Percentiles rank a stretch among this genome's conserved stretches.
Conservation (phyloP, 2,888 invertebrate genomes). For the Megalurothrips usitatus region DNA sequence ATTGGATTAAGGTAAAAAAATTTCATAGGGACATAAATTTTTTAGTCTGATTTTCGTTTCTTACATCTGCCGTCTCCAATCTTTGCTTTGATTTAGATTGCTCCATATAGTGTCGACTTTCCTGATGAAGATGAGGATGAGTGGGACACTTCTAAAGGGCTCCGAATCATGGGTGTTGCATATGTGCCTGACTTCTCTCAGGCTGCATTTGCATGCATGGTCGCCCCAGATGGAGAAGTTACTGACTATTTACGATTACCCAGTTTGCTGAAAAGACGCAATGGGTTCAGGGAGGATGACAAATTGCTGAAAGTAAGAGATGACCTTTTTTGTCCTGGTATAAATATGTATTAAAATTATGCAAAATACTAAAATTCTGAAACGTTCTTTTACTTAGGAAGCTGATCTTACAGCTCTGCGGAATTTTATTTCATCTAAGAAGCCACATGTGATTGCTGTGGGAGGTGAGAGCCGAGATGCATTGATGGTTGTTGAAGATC, state of each 20-base stretch:
- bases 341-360: background rate
- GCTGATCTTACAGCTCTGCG: slow-evolving; percentile 63
- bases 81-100: slow-evolving; percentile 49
- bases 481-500: slow-evolving; percentile 70
- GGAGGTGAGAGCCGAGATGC: slow-evolving; percentile 90
- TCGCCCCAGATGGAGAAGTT: slow-evolving; percentile 86
- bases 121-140: slow-evolving; percentile 87
- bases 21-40: slow-evolving; percentile 26
- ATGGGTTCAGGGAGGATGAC: slow-evolving; percentile 64
- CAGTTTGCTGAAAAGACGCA: slow-evolving; percentile 76
- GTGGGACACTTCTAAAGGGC: slow-evolving; percentile 79
- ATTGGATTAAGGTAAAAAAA: slow-evolving; percentile 70
- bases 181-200: slow-evolving; percentile 80
- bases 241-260: slow-evolving; percentile 86
- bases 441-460: slow-evolving; percentile 89
- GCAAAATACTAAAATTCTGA: background rate
- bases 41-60: background rate
- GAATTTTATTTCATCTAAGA: slow-evolving; percentile 82
- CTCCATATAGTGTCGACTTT: slow-evolving; percentile 71
- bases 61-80: slow-evolving; percentile 12
- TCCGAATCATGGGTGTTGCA: slow-evolving; percentile 81
- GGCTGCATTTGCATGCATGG: slow-evolving; percentile 81
- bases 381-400: slow-evolving; percentile 45
- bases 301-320: slow-evolving; percentile 54
- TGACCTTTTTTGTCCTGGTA: background rate